Conservation (phyloP, 2,113 vertebrate genomes). For the Apteryx owenii region DNA sequence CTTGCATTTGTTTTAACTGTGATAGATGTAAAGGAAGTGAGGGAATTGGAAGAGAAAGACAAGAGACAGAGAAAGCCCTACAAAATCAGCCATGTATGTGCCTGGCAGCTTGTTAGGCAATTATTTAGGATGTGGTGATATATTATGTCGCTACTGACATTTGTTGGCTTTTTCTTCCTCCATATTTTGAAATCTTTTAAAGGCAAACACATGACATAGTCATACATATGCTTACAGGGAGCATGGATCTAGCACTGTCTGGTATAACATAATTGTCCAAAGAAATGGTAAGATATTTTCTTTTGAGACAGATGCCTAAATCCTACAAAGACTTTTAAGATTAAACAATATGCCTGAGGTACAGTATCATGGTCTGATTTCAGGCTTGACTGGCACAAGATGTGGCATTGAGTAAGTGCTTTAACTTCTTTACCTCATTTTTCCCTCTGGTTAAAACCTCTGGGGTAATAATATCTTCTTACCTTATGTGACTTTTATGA, state of each 20-base stretch:
- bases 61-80: not conserved
- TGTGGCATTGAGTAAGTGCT: not conserved
- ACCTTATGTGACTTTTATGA: not conserved
- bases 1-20: not conserved
- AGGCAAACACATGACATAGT: not conserved
- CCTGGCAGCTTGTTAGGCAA: not conserved
- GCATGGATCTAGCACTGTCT: not conserved
- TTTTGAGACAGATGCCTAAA: not conserved
- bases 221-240: not conserved
- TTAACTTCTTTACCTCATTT: not conserved
- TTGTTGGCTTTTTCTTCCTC: not conserved
- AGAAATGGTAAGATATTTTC: not conserved
- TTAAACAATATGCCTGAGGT: not conserved
- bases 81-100: not conserved
- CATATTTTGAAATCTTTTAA: not conserved
- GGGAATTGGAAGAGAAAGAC: not conserved
- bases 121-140: not conserved
- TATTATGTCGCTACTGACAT: not conserved
- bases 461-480: not conserved
- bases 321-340: not conserved
- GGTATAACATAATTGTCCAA: not conserved
- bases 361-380: not conserved
- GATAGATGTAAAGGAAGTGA: not conserved
- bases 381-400: not conserved
- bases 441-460: not conserved